Base-by-base conservation (phyloP, 2,888 invertebrate genomes). In the Netelia inedita region DNA sequence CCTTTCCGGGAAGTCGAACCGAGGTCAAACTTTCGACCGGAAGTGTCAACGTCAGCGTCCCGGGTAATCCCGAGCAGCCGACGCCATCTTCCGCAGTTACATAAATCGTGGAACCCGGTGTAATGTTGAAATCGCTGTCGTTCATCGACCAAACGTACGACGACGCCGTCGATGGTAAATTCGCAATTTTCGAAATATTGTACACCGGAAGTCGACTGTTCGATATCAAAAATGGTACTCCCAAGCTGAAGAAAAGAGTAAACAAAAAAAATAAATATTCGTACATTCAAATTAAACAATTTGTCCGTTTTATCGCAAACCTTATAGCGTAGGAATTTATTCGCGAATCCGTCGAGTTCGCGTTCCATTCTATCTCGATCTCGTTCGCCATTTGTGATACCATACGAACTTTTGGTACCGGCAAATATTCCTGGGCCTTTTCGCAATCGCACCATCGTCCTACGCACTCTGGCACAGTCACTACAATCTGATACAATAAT, bases 401-500 rank as follows among this genome's bases (percentile, higher is more conserved):
- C 16, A 86, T 87, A n/a, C 88, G 72, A 2, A 93, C 89, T 81
- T 84, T 78, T 43, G 91, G 91, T 41, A 85, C 61, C 11, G 91
- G 90, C 63, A 92, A 83, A 1, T 16, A 85, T 43, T 82, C 71
- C 16, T 83, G 78, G 11, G 84, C 82, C 75, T 89, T 79, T 2
- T 68, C 55, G 43, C 93, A 93, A 69, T 66, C 88, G 66, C 93
- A 93, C 61, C 85, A 88, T n/a, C 55, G 63, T 1, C 88, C 90
- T 43, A 93, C 87, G 79, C 93, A 93, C 78, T 90, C 86, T 8
- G 93, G 93, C 41, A 93, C 90, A 41, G 84, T 91, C 46, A 91
- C 88, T n/a, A 88, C 73, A 10, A 90, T 66, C 93, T 92, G 68
- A 14, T n/a, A 86, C 74, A 66, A 72, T 43, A 57, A 55, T 6